Evolutionary conservation across 2,113 vertebrate genomes (phyloP).

Genomic region (Sclerurus mexicanus): DNA sequence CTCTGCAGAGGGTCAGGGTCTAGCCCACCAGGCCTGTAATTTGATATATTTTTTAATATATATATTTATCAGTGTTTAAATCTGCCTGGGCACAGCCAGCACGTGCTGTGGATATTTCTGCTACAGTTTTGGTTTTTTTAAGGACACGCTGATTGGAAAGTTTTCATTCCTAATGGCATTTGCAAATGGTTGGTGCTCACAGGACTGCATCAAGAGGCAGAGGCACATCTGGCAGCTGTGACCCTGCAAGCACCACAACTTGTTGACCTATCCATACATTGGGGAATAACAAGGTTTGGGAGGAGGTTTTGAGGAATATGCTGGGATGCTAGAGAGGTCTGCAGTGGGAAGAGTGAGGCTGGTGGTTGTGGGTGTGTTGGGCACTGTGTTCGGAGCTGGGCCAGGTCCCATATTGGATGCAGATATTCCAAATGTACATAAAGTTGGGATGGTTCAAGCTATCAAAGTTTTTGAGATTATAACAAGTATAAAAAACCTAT

Average conservation of each 20-base stretch:
- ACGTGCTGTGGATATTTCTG: background rate
- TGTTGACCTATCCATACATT: background rate
- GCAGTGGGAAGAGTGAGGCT: background rate
- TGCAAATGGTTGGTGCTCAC: background rate
- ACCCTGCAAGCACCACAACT: rapidly evolving
- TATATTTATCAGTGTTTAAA: background rate
- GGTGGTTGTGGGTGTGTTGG: rapidly evolving
- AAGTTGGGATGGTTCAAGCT: background rate
- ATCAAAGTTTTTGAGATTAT: background rate
- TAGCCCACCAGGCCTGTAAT: background rate
- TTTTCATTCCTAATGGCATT: background rate
- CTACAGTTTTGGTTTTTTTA: background rate
- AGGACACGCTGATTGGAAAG: background rate
- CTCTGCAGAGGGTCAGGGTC: background rate
- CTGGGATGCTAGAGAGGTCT: background rate
- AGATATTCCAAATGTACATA: background rate
- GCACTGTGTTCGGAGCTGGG: rapidly evolving
- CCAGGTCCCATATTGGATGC: background rate
- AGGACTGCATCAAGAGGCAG: background rate
- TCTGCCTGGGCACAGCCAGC: background rate
- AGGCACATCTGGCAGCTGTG: background rate
- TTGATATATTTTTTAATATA: background rate
- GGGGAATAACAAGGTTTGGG: background rate
- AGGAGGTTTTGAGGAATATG: background rate
- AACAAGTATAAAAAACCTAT: background rate